These are phyloP conservation scores for Denticeps clupeoides DNA, from an alignment of 2,797 vertebrate species.

Conservation along the genomic window DNA sequence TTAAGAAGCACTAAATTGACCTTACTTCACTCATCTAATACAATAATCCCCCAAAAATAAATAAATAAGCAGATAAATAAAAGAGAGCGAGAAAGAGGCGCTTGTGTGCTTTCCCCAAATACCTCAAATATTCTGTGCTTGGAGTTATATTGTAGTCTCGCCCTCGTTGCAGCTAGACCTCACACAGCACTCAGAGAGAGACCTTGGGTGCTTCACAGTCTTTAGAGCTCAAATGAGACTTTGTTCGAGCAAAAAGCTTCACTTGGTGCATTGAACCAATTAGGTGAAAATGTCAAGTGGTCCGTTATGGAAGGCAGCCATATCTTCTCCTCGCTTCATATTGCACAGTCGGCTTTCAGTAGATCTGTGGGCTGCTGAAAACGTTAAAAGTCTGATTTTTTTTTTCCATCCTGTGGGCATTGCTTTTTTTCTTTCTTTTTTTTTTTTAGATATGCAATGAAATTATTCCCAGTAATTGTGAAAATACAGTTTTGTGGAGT, in stretches of 20 bases:
- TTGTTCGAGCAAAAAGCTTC: constrained; percentile 21
- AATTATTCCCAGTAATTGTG: no score
- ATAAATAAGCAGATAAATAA: no score
- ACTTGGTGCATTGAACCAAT: constrained; percentile 21
- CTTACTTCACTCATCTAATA: neutral
- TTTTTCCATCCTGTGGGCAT: no score
- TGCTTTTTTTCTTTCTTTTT: no score
- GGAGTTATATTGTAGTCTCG: neutral
- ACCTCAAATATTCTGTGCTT: no score
- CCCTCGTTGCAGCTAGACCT: constrained; percentile 3
- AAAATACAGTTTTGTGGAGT: no score
- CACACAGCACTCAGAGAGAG: neutral
- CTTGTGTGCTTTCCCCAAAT: no score
- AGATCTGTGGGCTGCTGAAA: neutral
- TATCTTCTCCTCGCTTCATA: neutral
- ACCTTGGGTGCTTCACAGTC: constrained; percentile 15
- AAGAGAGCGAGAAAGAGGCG: no score
- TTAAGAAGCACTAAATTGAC: no score
- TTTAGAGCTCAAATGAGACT: constrained; percentile 8
- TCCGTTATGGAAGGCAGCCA: constrained; percentile 12
- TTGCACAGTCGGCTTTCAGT: neutral
- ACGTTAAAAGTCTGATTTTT: no score
- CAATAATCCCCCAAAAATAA: neutral
- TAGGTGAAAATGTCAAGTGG: constrained; percentile 28
- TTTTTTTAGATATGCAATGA: no score